Evolutionary conservation across 2,113 vertebrate genomes (phyloP).

Genomic region (Eonycteris spelaea): DNA sequence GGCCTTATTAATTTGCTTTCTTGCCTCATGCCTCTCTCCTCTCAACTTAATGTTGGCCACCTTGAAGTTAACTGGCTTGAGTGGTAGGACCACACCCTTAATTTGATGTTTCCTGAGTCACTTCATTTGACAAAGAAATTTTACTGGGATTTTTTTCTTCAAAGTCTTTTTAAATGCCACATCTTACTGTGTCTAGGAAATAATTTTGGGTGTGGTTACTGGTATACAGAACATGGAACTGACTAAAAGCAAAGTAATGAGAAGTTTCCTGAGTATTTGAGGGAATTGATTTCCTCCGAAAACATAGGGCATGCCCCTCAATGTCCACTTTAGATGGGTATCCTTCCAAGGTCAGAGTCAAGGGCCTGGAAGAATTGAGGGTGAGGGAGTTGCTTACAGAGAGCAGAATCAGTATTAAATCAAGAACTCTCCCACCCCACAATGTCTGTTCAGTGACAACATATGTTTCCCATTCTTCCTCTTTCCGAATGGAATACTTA

Average conservation of each 20-base stretch:
- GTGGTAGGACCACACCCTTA: neutral
- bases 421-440: neutral
- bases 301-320: neutral
- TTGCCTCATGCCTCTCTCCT: neutral
- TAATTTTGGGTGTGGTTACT: constrained; percentile 20
- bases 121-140: constrained; percentile 42
- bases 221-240: neutral
- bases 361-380: neutral
- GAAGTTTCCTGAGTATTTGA: neutral
- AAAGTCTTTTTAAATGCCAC: constrained; percentile 50
- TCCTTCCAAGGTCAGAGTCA: neutral
- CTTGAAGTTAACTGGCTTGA: constrained; percentile 34
- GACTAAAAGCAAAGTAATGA: constrained; percentile 22
- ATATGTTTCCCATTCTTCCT: neutral
- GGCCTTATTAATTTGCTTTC: constrained; percentile 14
- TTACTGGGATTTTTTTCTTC: constrained; percentile 32
- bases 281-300: neutral
- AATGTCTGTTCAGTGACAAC: neutral
- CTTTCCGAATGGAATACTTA: neutral
- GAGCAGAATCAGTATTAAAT: neutral
- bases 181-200: constrained; percentile 41
- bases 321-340: neutral
- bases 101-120: constrained; percentile 38
- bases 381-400: neutral
- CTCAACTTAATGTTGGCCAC: neutral